phyloP scores from a whole-genome alignment of 2,797 vertebrate genomes.

The Prunella strophiata region DNA sequence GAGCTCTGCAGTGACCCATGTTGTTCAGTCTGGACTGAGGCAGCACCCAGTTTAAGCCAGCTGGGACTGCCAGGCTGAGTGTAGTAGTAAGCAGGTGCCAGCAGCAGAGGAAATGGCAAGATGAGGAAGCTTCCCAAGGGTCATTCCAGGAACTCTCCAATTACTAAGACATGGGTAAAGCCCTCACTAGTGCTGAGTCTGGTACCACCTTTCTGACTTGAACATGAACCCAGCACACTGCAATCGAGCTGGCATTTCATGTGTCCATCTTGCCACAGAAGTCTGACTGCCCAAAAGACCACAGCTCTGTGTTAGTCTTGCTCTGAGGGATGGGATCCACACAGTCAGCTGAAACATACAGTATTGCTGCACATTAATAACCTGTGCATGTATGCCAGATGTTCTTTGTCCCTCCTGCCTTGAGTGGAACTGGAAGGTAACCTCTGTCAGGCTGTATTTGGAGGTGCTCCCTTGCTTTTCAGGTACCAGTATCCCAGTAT shows the following conservation, averaged over 20 bases:
- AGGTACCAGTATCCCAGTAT: slow-evolving; percentile 94
- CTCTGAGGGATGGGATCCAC: neutral
- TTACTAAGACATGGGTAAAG: neutral
- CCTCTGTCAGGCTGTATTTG: neutral
- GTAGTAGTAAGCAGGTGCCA: neutral
- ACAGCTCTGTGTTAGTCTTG: neutral
- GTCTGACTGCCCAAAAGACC: neutral
- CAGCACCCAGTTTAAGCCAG: neutral
- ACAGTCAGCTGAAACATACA: neutral
- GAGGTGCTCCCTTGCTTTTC: slow-evolving; percentile 38
- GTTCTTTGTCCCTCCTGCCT: neutral
- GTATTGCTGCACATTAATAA: neutral
- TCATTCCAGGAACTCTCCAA: neutral
- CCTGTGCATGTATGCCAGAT: neutral
- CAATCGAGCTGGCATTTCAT: neutral
- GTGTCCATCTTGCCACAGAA: neutral
- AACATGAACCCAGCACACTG: neutral
- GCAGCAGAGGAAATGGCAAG: neutral
- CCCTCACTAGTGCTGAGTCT: neutral
- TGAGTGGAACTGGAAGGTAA: neutral
- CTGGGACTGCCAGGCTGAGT: neutral
- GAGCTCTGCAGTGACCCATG: slow-evolving; percentile 6
- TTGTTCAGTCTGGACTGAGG: neutral
- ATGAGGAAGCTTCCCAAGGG: neutral
- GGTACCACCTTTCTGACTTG: neutral